Percentiles rank a stretch among this genome's conserved stretches.
Conservation (phyloP, 2,888 invertebrate genomes). For the Ichneumon xanthorius region DNA sequence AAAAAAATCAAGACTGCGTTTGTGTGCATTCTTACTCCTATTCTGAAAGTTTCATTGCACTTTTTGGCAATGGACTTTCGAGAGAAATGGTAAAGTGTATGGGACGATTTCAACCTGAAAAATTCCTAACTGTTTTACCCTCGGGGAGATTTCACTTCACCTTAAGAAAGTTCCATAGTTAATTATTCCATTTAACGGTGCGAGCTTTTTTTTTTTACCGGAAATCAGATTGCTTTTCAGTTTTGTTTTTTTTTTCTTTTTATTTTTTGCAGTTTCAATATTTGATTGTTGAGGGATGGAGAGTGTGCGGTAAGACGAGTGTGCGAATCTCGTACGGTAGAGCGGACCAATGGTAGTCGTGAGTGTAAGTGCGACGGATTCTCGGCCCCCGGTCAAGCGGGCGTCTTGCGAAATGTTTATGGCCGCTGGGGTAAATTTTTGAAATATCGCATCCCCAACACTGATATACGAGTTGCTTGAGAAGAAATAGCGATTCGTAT, state of each 20-base stretch:
- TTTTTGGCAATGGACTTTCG: too few species aligned
- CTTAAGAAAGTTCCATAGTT: neutral
- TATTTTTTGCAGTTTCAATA: neutral
- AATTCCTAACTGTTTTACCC: too few species aligned
- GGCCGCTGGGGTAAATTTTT: slow-evolving; percentile 73
- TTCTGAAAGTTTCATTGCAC: too few species aligned
- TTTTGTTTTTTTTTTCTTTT: neutral
- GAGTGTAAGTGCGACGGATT: slow-evolving; percentile 46
- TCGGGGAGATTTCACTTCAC: too few species aligned
- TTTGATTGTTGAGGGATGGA: neutral
- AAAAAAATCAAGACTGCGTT: too few species aligned
- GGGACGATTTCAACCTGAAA: too few species aligned
- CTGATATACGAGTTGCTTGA: slow-evolving; percentile 56
- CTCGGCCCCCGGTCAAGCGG: slow-evolving; percentile 50
- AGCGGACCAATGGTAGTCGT: slow-evolving; percentile 45
- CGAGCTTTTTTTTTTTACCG: neutral
- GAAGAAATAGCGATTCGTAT: slow-evolving; percentile 56
- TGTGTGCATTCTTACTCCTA: too few species aligned
- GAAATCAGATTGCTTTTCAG: neutral
- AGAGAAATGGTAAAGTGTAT: too few species aligned
- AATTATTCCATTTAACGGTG: neutral
- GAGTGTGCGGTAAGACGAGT: neutral
- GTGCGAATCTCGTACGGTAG: neutral
- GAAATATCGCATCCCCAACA: slow-evolving; percentile 66
- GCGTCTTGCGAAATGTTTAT: slow-evolving; percentile 70